phyloP scores from a whole-genome alignment of 2,797 vertebrate genomes.

The Myripristis jacobus region DNA sequence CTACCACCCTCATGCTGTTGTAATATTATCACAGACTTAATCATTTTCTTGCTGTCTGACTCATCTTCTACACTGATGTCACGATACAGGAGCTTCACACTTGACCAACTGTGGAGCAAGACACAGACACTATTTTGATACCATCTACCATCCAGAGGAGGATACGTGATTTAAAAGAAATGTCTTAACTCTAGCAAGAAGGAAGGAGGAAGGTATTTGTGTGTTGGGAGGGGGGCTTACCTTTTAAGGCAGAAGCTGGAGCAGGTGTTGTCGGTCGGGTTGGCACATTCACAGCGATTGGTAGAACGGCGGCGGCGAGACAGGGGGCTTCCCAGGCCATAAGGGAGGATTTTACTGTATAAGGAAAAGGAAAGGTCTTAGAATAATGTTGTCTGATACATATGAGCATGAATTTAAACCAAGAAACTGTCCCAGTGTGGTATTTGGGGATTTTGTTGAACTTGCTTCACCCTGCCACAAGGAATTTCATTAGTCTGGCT shows the following conservation, averaged over 20 bases:
- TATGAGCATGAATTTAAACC: neutral
- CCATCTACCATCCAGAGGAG: conserved; percentile 37
- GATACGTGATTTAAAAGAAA: neutral
- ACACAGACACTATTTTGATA: conserved; percentile 43
- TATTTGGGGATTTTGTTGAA: too few species aligned
- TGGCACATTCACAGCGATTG: conserved; percentile 85
- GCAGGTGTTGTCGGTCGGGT: conserved; percentile 82
- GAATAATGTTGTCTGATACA: neutral
- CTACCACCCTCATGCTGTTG: conserved; percentile 45
- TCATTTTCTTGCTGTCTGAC: conserved; percentile 18
- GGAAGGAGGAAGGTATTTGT: neutral
- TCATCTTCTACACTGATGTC: conserved; percentile 13
- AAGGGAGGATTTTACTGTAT: conserved; percentile 85
- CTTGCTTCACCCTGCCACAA: too few species aligned
- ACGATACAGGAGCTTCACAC: conserved; percentile 35
- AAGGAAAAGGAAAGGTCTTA: conserved; percentile 5
- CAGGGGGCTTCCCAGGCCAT: conserved; percentile 88
- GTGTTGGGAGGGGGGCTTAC: conserved; percentile 59
- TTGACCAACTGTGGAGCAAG: conserved; percentile 29
- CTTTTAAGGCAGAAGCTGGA: conserved; percentile 86
- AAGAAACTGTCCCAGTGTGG: too few species aligned
- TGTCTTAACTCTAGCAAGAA: neutral
- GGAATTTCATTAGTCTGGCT: too few species aligned
- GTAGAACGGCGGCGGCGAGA: conserved; percentile 85
- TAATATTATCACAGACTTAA: conserved; percentile 41